Conservation (phyloP, 2,113 vertebrate species). For the Serilophus lunatus region DNA sequence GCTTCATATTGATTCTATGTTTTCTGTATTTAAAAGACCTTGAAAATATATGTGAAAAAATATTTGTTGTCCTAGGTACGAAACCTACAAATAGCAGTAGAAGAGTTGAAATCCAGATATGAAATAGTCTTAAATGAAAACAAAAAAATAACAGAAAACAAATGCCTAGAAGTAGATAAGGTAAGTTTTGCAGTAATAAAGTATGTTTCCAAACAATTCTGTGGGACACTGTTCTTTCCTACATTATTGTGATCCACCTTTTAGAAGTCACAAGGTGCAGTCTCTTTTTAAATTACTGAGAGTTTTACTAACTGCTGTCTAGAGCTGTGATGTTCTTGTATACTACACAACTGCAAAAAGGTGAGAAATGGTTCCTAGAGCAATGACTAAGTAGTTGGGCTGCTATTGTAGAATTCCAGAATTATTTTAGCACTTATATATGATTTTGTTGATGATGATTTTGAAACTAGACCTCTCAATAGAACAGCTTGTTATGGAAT, state of each 20-base stretch:
- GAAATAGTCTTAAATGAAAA: slow-evolving; percentile 70
- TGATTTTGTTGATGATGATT: neutral
- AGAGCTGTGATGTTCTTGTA: neutral
- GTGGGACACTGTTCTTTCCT: neutral
- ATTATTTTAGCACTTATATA: neutral
- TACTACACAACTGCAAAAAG: neutral
- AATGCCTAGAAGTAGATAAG: slow-evolving; percentile 65
- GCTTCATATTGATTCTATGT: neutral
- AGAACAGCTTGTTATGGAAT: neutral
- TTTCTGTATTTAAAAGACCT: neutral
- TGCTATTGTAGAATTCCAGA: neutral
- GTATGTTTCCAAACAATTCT: neutral
- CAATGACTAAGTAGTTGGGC: neutral
- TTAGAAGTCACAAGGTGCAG: neutral
- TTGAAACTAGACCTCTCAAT: neutral
- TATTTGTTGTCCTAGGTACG: slow-evolving; percentile 70
- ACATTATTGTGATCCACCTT: neutral
- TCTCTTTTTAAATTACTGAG: neutral
- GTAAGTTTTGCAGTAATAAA: slow-evolving; percentile 57
- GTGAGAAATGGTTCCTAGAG: neutral
- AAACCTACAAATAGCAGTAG: slow-evolving; percentile 73
- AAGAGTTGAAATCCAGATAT: slow-evolving; percentile 71
- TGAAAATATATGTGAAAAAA: neutral
- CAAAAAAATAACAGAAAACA: slow-evolving; percentile 54
- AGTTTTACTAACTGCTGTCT: neutral